Evolutionary conservation across 2,797 vertebrate genomes (phyloP).

Genomic region (Manis javanica): DNA sequence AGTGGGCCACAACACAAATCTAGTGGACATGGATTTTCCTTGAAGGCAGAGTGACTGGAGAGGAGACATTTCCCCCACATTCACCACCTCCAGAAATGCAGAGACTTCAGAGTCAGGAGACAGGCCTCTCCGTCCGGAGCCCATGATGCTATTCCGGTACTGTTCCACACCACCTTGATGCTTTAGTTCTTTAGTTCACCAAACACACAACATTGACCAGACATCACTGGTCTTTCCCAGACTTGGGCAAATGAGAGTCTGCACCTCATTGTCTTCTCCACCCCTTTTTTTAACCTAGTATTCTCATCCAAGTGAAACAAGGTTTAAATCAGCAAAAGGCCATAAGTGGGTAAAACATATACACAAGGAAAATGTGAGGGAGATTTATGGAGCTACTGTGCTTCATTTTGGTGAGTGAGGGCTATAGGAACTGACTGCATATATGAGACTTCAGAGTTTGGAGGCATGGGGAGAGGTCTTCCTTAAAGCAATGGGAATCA

Average conservation of each 20-base stretch:
- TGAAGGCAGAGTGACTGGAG: neutral
- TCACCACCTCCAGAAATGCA: neutral
- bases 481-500: neutral
- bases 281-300: neutral
- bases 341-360: neutral
- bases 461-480: neutral
- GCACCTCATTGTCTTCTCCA: neutral
- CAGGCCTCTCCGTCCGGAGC: neutral
- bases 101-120: neutral
- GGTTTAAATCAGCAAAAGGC: neutral
- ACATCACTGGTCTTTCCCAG: neutral
- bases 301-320: neutral
- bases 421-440: accelerated
- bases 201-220: neutral
- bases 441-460: neutral
- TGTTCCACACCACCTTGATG: accelerated
- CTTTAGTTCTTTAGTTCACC: neutral
- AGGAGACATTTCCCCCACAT: accelerated
- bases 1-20: accelerated
- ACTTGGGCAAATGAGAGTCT: neutral
- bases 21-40: neutral
- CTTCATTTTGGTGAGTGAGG: neutral
- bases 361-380: neutral
- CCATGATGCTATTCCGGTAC: neutral
- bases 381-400: neutral